phyloP scores from a whole-genome alignment of 2,888 invertebrate species.

The Julus scanicus region DNA sequence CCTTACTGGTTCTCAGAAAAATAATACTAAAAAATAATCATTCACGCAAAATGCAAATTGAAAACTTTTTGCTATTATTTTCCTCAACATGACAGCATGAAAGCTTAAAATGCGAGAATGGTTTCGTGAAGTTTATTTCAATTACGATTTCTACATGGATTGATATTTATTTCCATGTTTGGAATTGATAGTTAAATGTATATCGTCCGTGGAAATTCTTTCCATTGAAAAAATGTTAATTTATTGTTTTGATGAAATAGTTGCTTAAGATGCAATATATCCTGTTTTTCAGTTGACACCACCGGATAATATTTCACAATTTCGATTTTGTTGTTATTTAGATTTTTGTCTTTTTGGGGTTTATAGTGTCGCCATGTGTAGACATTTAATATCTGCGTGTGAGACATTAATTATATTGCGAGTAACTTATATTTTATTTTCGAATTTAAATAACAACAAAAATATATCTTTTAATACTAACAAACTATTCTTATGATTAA shows the following conservation, averaged over 20 bases:
- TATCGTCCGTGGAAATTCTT: too few species aligned
- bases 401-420: not conserved
- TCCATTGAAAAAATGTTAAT: not conserved
- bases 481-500: too few species aligned
- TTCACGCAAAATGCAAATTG: not conserved
- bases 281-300: not conserved
- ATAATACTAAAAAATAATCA: not conserved
- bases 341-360: not conserved
- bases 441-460: too few species aligned
- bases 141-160: not conserved
- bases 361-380: not conserved
- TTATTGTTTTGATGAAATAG: conserved; percentile 18
- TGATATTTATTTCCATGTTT: not conserved
- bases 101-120: not conserved
- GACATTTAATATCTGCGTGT: not conserved
- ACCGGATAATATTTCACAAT: not conserved
- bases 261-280: not conserved
- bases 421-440: too few species aligned
- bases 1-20: too few species aligned
- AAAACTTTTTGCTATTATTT: not conserved
- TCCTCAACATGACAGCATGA: too few species aligned
- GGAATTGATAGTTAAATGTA: not conserved
- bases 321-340: not conserved
- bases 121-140: not conserved
- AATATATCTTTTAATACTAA: too few species aligned